These are phyloP conservation scores for Caenorhabditis afra DNA, from an alignment of 2,888 invertebrate genomes.

Conservation along the genomic window DNA sequence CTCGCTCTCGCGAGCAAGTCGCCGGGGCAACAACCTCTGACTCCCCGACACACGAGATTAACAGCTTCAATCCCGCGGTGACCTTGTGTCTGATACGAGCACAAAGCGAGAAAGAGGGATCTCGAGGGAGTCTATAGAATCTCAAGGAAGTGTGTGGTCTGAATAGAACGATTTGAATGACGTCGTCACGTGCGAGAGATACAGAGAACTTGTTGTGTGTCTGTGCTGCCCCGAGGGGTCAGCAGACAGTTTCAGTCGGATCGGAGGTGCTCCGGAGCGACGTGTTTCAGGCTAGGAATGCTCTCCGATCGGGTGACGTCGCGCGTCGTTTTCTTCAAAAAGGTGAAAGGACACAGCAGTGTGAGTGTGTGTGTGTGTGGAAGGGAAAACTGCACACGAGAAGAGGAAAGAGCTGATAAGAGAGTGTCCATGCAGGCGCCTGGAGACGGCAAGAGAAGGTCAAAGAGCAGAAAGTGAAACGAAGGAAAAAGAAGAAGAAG, in stretches of 20 bases:
- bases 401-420: conserved; percentile 12
- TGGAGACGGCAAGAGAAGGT: conserved; percentile 3
- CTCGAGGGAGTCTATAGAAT: background rate
- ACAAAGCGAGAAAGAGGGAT: no score
- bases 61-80: background rate
- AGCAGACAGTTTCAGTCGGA: no score
- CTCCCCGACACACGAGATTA: conserved; percentile 16
- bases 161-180: conserved; percentile 8
- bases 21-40: conserved; percentile 21
- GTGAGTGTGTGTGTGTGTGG: conserved; percentile 14
- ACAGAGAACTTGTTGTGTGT: background rate
- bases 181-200: conserved; percentile 15
- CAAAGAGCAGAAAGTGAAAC: conserved; percentile 2
- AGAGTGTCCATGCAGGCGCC: conserved; percentile 9
- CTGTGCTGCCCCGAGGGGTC: no score
- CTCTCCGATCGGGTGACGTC: conserved; percentile 30
- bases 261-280: no score
- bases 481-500: conserved; percentile 1
- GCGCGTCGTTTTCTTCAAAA: background rate
- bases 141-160: background rate
- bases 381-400: conserved; percentile 10
- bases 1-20: conserved; percentile 13
- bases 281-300: background rate
- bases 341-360: conserved; percentile 22
- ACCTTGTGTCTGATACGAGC: background rate